phyloP scores from a whole-genome alignment of 2,888 invertebrate species.

The Metalampra italica region DNA sequence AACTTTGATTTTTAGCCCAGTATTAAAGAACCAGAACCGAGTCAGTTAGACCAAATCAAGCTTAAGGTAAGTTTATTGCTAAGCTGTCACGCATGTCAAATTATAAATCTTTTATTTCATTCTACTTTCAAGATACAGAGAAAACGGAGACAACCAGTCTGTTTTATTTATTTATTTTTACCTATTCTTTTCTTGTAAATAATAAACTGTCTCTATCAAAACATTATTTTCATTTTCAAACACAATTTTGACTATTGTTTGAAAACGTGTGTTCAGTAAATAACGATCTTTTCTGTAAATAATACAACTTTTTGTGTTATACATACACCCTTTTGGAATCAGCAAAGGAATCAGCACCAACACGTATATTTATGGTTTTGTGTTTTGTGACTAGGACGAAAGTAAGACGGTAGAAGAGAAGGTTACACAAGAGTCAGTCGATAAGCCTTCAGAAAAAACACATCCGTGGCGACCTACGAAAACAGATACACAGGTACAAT shows the following conservation, averaged over 20 bases:
- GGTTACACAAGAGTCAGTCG: slow-evolving; percentile 41
- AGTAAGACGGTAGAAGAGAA: slow-evolving; percentile 49
- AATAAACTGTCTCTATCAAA: slow-evolving; percentile 11
- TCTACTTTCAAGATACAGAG: slow-evolving; percentile 1
- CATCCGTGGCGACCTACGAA: slow-evolving; percentile 67
- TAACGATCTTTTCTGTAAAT: slow-evolving; percentile 32
- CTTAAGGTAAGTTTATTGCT: slow-evolving; percentile 61
- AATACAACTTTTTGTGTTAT: slow-evolving; percentile 5
- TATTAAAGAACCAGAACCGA: slow-evolving; percentile 55
- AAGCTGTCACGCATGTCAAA: slow-evolving; percentile 23
- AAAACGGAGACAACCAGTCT: slow-evolving; percentile 9
- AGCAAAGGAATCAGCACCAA: neutral
- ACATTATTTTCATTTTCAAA: slow-evolving; percentile 22
- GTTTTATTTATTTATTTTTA: slow-evolving; percentile 36
- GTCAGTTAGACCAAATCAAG: slow-evolving; percentile 57
- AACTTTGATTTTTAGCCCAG: slow-evolving; percentile 59
- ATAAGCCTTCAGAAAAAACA: slow-evolving; percentile 62
- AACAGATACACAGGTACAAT: slow-evolving; percentile 51
- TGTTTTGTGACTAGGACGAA: slow-evolving; percentile 66
- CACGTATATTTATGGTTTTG: slow-evolving; percentile 21
- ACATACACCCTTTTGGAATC: neutral
- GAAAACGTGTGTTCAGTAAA: slow-evolving; percentile 44
- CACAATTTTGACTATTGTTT: slow-evolving; percentile 29
- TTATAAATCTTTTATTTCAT: neutral
- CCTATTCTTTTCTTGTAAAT: slow-evolving; percentile 23